phyloP scores from a whole-genome alignment of 2,113 vertebrate species.

The Tragulus kanchil region DNA sequence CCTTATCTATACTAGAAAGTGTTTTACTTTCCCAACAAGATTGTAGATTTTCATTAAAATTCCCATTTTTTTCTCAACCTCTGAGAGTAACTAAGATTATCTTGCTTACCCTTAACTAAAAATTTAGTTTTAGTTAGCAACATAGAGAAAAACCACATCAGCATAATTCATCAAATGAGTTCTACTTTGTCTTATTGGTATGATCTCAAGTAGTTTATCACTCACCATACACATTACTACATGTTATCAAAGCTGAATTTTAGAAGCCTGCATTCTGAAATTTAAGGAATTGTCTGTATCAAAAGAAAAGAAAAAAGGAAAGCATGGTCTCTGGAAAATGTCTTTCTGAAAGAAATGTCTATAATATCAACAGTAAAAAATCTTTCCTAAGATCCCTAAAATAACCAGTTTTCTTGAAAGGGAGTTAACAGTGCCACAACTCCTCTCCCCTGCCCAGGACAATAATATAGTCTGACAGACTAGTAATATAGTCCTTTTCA shows the following conservation, averaged over 20 bases:
- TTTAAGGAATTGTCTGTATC: not conserved
- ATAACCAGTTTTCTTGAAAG: not conserved
- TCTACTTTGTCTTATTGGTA: not conserved
- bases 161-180: not conserved
- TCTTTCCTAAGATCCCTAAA: not conserved
- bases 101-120: not conserved
- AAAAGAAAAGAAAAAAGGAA: not conserved
- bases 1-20: not conserved
- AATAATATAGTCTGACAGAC: not conserved
- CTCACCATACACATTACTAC: not conserved
- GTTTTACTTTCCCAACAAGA: not conserved
- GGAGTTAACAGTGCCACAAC: not conserved
- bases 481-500: not conserved
- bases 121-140: slow-evolving; percentile 32
- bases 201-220: not conserved
- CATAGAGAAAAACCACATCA: not conserved
- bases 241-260: not conserved
- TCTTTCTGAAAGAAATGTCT: not conserved
- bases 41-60: slow-evolving; percentile 45
- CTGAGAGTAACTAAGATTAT: not conserved
- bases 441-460: not conserved
- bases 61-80: slow-evolving; percentile 11
- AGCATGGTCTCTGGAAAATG: not conserved
- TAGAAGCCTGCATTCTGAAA: not conserved
- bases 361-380: not conserved